Evolutionary conservation across 1,140 invertebrate species (phyloP).

Genomic region (Panonychus citri): DNA sequence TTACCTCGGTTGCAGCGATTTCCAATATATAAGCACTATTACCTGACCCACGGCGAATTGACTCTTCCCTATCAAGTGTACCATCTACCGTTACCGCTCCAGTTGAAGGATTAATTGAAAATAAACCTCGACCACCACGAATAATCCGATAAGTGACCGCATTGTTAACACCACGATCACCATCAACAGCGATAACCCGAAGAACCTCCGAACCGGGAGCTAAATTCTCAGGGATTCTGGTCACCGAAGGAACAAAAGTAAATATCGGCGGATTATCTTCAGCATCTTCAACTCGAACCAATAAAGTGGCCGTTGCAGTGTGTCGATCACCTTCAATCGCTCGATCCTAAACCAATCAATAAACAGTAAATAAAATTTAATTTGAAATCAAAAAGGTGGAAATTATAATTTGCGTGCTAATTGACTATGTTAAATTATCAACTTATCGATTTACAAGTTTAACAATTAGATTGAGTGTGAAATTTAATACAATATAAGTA

Average conservation of each 20-base stretch:
- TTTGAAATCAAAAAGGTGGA: too few relatives aligned
- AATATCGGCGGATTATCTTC: conserved; percentile 79
- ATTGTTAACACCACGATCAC: conserved; percentile 73
- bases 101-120: conserved; percentile 51
- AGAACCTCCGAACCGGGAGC: conserved; percentile 50
- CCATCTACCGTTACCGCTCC: conserved; percentile 52
- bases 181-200: conserved; percentile 54
- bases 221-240: conserved; percentile 59
- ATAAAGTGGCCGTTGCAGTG: conserved; percentile 60
- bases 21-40: conserved; percentile 67
- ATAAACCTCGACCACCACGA: conserved; percentile 29
- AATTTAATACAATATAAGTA: too few relatives aligned
- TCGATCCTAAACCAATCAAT: conserved; percentile 13
- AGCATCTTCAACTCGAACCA: conserved; percentile 52
- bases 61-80: conserved; percentile 46
- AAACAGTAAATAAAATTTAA: too few relatives aligned
- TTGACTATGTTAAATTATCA: too few relatives aligned
- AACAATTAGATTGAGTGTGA: too few relatives aligned
- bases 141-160: conserved; percentile 55
- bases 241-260: conserved; percentile 56
- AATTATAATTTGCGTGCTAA: too few relatives aligned
- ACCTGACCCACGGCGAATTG: conserved; percentile 19
- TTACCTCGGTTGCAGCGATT: conserved; percentile 47
- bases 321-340: conserved; percentile 25
- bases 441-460: too few relatives aligned